Conservation (phyloP, 1,140 invertebrate genomes). For the Rhopalosiphum maidis region DNA sequence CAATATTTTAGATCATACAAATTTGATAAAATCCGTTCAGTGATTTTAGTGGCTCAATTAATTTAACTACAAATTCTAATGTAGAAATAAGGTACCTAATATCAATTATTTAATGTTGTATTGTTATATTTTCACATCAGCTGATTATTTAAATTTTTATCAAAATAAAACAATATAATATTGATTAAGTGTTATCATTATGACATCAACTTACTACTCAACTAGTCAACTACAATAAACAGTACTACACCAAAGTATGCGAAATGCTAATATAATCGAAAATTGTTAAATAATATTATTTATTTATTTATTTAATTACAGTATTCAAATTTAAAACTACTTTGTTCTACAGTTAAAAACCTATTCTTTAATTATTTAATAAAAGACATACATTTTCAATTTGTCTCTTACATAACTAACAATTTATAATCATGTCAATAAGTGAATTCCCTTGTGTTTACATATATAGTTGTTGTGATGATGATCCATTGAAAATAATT, state of each 20-base stretch:
- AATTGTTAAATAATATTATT: neutral
- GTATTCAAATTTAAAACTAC: neutral
- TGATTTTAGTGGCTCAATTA: too few relatives aligned
- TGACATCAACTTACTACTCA: neutral
- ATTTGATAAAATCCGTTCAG: too few relatives aligned
- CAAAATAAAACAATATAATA: neutral
- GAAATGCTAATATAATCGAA: neutral
- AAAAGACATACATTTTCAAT: neutral
- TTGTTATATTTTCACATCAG: neutral
- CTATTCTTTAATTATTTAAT: neutral
- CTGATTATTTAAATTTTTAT: constrained; percentile 19
- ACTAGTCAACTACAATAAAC: neutral
- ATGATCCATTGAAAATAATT: constrained; percentile 44
- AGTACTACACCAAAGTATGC: neutral
- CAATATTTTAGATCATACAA: too few relatives aligned
- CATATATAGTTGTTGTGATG: constrained; percentile 37
- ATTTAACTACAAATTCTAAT: too few relatives aligned
- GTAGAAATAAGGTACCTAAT: too few relatives aligned
- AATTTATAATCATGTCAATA: constrained; percentile 3
- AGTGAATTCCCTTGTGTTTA: constrained; percentile 48
- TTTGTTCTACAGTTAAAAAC: neutral
- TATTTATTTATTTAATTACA: neutral
- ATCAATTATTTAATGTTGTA: too few relatives aligned
- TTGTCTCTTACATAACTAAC: neutral
- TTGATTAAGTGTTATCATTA: constrained; percentile 10